These are phyloP conservation scores for Diplosoma virens DNA, from an alignment of 23 tunicate genomes.

Conservation along the genomic window DNA sequence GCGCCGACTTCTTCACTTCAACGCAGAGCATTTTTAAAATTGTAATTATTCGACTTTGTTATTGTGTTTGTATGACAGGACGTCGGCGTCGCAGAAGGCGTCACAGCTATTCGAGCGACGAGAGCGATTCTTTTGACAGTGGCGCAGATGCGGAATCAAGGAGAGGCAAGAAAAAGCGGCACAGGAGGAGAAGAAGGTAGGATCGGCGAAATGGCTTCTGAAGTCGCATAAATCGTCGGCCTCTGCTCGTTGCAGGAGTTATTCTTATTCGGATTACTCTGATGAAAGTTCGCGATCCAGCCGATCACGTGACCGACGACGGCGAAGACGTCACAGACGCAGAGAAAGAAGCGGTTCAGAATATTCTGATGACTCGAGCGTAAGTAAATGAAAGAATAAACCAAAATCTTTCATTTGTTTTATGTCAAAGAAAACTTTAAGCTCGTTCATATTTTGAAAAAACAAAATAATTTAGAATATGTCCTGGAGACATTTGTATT, in stretches of 20 bases:
- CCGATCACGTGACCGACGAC: conserved; percentile 21
- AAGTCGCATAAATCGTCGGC: not conserved
- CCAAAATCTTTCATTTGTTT: too few species aligned
- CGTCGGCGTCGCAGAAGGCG: conserved; percentile 59
- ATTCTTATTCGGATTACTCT: conserved; percentile 15
- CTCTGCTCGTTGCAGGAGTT: not conserved
- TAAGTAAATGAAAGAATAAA: too few species aligned
- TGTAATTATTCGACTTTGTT: too few species aligned
- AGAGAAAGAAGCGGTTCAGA: conserved; percentile 47
- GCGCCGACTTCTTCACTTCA: too few species aligned
- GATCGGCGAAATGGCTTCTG: too few species aligned
- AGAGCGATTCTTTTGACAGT: conserved; percentile 34
- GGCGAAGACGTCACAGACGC: conserved; percentile 36
- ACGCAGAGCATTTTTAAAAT: too few species aligned
- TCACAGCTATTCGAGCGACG: conserved; percentile 28
- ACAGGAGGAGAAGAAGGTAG: conserved; percentile 30
- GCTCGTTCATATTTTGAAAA: too few species aligned
- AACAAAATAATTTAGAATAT: too few species aligned
- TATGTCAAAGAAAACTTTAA: too few species aligned
- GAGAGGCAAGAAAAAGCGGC: conserved; percentile 51
- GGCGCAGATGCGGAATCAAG: conserved; percentile 61
- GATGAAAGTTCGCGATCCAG: conserved; percentile 24
- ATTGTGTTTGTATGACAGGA: not conserved
- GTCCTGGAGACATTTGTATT: too few species aligned
- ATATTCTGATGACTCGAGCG: conserved; percentile 51